Evolutionary conservation across 1,140 invertebrate genomes (phyloP).

Genomic region (Hylaeus anthracinus): DNA sequence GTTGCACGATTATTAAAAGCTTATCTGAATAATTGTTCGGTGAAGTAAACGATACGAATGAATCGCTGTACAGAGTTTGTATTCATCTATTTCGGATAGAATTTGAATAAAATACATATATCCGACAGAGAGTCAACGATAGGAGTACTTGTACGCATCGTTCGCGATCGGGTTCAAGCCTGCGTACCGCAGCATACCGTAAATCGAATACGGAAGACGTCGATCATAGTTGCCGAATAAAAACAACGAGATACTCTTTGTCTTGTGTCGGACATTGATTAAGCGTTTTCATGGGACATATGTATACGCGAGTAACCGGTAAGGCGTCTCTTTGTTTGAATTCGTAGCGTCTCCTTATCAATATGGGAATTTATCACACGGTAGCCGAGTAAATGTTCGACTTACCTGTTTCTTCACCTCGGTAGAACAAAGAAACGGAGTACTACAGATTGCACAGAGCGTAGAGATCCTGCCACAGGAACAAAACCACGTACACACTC

Average conservation of each 20-base stretch:
- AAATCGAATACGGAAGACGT: slow-evolving; percentile 29
- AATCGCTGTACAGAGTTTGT: too few relatives aligned
- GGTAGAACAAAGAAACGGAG: slow-evolving; percentile 7
- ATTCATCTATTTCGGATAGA: too few relatives aligned
- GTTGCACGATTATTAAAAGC: too few relatives aligned
- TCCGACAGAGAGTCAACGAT: not conserved
- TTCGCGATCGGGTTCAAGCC: slow-evolving; percentile 16
- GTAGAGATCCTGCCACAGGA: slow-evolving; percentile 17
- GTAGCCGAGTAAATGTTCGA: not conserved
- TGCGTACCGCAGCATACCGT: slow-evolving; percentile 27
- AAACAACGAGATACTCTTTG: slow-evolving; percentile 20
- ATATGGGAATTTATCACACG: not conserved
- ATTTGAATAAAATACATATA: too few relatives aligned
- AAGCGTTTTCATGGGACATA: not conserved
- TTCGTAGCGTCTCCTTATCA: slow-evolving; percentile 24
- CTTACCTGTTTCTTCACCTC: slow-evolving; percentile 28
- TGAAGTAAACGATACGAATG: too few relatives aligned
- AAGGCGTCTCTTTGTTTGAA: slow-evolving; percentile 30
- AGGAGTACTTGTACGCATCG: slow-evolving; percentile 41
- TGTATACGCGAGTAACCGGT: not conserved
- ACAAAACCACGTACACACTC: slow-evolving; percentile 28
- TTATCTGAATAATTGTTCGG: too few relatives aligned
- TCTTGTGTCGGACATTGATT: not conserved
- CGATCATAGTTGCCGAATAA: not conserved
- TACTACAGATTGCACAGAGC: not conserved